These are phyloP conservation scores for Phaenicophaeus curvirostris DNA, from an alignment of 2,797 vertebrate genomes.

Conservation along the genomic window DNA sequence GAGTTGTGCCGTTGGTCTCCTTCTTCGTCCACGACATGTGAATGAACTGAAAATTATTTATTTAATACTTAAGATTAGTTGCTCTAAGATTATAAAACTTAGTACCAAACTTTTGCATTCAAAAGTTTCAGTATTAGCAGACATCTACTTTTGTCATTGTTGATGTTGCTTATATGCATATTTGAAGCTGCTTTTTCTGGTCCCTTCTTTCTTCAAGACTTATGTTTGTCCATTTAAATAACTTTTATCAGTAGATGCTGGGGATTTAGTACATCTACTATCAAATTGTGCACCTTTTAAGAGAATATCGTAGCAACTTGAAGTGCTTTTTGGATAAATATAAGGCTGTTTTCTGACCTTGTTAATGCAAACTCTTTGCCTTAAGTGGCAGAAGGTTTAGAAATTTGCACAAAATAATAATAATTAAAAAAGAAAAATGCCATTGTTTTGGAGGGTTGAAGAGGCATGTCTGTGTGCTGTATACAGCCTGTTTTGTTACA, in stretches of 20 bases:
- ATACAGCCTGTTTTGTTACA: not conserved
- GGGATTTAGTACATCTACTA: constrained; percentile 31
- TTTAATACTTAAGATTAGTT: constrained; percentile 74
- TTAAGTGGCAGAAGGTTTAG: constrained; percentile 86
- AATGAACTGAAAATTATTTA: constrained; percentile 76
- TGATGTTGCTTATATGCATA: constrained; percentile 52
- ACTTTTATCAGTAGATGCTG: constrained; percentile 52
- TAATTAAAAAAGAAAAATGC: constrained; percentile 27
- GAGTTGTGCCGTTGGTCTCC: constrained; percentile 80
- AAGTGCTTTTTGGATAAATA: constrained; percentile 68
- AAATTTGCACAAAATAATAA: constrained; percentile 88
- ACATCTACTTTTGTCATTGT: constrained; percentile 37
- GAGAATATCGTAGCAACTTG: constrained; percentile 40
- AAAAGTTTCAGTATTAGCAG: constrained; percentile 74
- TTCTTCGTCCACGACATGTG: constrained; percentile 58
- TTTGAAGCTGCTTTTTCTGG: constrained; percentile 69
- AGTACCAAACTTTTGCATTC: constrained; percentile 57
- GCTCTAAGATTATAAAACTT: constrained; percentile 57
- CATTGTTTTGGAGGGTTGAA: constrained; percentile 74
- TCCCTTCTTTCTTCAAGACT: constrained; percentile 31
- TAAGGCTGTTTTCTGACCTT: constrained; percentile 72
- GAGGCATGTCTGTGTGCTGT: constrained; percentile 10
- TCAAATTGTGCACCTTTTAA: constrained; percentile 52
- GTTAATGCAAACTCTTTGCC: constrained; percentile 85
- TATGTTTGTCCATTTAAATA: constrained; percentile 69